Percentiles rank a stretch among this genome's conserved stretches.
These are phyloP conservation scores for Garra rufa DNA, from an alignment of 2,113 vertebrate species.

Conservation along the genomic window DNA sequence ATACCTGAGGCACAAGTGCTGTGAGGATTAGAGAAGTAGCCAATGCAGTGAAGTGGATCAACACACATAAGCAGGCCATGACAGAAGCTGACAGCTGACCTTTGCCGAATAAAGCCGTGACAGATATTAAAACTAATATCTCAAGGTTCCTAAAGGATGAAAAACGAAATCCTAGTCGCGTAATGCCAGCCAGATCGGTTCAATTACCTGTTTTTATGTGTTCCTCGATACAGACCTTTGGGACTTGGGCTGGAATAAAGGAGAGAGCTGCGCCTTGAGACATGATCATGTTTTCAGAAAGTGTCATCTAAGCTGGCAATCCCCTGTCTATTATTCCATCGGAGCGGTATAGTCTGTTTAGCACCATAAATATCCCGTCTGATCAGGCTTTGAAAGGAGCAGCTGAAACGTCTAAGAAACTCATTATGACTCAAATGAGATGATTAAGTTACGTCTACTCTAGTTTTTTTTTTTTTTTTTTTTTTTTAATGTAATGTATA, in stretches of 20 bases:
- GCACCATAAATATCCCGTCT: conserved; percentile 74
- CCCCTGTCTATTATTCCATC: conserved; percentile 62
- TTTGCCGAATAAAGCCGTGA: conserved; percentile 69
- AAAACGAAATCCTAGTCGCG: conserved; percentile 56
- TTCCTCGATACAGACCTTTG: conserved; percentile 63
- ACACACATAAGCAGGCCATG: conserved; percentile 47
- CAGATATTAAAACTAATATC: conserved; percentile 72
- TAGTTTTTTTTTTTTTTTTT: conserved; percentile 34
- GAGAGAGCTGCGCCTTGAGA: conserved; percentile 63
- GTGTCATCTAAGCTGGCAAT: conserved; percentile 72
- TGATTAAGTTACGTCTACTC: conserved; percentile 64
- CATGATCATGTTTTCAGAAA: conserved; percentile 64
- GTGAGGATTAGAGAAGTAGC: conserved; percentile 63
- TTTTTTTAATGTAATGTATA: conserved; percentile 14
- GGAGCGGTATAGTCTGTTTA: conserved; percentile 63
- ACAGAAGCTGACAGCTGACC: conserved; percentile 69
- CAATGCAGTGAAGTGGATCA: conserved; percentile 55
- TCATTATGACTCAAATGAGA: conserved; percentile 57
- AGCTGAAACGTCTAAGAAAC: conserved; percentile 68
- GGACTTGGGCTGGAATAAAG: conserved; percentile 61
- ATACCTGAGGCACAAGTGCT: conserved; percentile 43
- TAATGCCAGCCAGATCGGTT: conserved; percentile 68
- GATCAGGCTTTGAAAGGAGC: conserved; percentile 72
- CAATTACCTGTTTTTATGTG: conserved; percentile 68
- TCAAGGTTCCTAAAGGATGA: conserved; percentile 66